Conservation (phyloP, 37 sponge, comb jelly and placozoan species). For the Dysidea cf. avara region DNA sequence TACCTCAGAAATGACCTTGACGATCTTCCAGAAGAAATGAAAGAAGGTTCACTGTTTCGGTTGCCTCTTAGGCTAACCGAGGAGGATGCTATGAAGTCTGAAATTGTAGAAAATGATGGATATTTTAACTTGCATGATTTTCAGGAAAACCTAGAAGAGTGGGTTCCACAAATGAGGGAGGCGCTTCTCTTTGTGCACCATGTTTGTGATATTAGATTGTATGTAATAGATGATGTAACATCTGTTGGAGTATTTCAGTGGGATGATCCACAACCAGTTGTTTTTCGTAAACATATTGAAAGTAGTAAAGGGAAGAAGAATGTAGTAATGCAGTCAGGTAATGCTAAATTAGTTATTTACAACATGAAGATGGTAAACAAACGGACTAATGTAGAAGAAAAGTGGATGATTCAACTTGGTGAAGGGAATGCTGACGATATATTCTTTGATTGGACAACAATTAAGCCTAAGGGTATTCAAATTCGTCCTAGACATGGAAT, state of each 20-base stretch:
- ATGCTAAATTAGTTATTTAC: too few species aligned
- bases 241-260: too few species aligned
- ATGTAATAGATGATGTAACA: slow-evolving; percentile 49
- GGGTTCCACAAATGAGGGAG: slow-evolving; percentile 52
- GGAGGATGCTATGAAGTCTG: slow-evolving; percentile 21
- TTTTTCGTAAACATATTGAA: too few species aligned
- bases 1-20: too few species aligned
- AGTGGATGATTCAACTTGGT: slow-evolving; percentile 69
- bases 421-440: too few species aligned
- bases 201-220: slow-evolving; percentile 40
- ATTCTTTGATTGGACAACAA: too few species aligned
- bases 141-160: slow-evolving; percentile 16
- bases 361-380: too few species aligned
- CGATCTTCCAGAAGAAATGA: slow-evolving; percentile 32
- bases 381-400: slow-evolving; percentile 5
- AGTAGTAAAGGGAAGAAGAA: too few species aligned
- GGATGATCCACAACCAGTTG: too few species aligned
- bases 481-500: slow-evolving; percentile 70
- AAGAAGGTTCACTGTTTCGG: slow-evolving; percentile 66
- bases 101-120: slow-evolving; percentile 42
- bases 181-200: slow-evolving; percentile 60
- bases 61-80: slow-evolving; percentile 59
- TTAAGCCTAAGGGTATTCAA: too few species aligned
- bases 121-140: too few species aligned
- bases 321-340: too few species aligned